Evolutionary conservation across 2,113 vertebrate genomes (phyloP).

Genomic region (Camelus dromedarius): DNA sequence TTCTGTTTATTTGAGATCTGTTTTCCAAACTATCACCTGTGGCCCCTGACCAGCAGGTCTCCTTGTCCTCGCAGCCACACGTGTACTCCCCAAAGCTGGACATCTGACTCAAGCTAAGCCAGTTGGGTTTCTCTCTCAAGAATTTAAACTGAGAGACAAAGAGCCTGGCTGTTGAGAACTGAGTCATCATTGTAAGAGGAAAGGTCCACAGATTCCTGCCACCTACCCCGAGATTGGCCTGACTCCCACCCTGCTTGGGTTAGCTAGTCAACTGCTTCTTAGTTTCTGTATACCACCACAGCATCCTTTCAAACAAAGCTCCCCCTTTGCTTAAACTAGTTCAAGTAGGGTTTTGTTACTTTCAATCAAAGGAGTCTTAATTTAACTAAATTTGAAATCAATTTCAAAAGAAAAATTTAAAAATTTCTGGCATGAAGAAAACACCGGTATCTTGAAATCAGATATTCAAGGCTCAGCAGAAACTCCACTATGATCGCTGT

Average conservation of each 20-base stretch:
- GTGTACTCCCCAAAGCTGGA: background rate
- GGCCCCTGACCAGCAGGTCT: background rate
- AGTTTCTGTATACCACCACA: background rate
- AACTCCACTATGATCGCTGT: background rate
- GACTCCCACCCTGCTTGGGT: no score
- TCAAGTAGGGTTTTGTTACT: background rate
- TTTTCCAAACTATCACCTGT: background rate
- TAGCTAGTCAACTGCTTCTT: background rate
- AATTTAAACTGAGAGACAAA: background rate
- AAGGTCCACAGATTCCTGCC: background rate
- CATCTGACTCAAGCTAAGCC: background rate
- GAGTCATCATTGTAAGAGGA: background rate
- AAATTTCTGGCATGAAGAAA: background rate
- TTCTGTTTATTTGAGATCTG: background rate
- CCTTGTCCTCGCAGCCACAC: background rate
- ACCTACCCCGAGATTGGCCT: background rate
- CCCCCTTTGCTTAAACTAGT: background rate
- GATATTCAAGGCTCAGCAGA: background rate
- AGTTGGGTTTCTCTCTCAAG: background rate
- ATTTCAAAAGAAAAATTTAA: background rate
- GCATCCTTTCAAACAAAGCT: background rate
- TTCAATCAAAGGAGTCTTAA: background rate
- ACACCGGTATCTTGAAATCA: background rate
- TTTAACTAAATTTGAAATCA: conserved; percentile 18
- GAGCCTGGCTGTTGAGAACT: background rate